Evolutionary conservation across 2,888 invertebrate genomes (phyloP), one percentile per base, ranked within the genome.

Genomic region (Aphidius colemani): DNA sequence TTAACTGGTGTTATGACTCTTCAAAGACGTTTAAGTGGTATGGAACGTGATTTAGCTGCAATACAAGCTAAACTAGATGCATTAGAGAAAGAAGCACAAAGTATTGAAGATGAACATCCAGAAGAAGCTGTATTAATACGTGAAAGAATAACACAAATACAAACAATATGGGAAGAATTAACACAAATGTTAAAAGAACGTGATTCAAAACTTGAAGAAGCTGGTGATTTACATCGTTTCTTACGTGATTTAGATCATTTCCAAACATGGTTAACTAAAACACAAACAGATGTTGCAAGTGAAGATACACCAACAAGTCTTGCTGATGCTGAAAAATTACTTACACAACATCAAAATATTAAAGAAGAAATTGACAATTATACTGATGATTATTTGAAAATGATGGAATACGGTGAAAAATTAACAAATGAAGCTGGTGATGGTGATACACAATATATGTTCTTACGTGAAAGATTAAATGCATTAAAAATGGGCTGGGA

Each of bases 391-490:
- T 98, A 97, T 80, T 93, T 93, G 75, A 94, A 95, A 86, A 99
- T 99, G 97, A 98, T 99, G 94, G 97, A 98, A 79, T 99, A 98
- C 79, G 99, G 99, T 50, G 97, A 97, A 83, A 90, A 93, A 76
- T 88, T 98, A 72, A 97, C 97, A 59, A 90, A 93, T 65, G 89
- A 89, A 70, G 85, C 87, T 66, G 78, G 80, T 72, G 90, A 95
- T 82, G 92, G 96, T 83, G 99, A 99, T 85, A 96, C 98, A 51
- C 99, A 99, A 83, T 99, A 99, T 85, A 98, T 99, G 98, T 99
- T 99, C 93, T 86, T 99, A 76, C 89, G 98, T 68, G 98, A 98
- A 85, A 90, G 99, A 53, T 86, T 99, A 72, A 98, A 96, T 87
- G 99, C 98, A 0, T 85, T 99, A 61, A 95, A 98, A 83, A 97